Conservation (phyloP, 2,797 vertebrate genomes). For the Pygocentrus nattereri region DNA sequence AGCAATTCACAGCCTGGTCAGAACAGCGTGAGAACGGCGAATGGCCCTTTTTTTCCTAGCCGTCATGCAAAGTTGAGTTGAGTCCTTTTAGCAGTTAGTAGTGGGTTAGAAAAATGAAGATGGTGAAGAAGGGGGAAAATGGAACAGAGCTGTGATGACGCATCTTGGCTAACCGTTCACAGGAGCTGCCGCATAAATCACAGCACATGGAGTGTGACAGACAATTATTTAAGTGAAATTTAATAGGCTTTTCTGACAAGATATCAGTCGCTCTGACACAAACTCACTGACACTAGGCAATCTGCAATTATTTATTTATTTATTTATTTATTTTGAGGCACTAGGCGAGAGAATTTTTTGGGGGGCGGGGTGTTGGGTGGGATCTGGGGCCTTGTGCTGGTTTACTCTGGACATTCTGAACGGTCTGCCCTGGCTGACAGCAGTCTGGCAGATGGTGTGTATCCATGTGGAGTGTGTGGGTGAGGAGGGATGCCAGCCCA, state of each 20-base stretch:
- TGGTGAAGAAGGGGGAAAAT: neutral
- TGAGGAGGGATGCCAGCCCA: constrained; percentile 17
- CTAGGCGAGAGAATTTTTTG: constrained; percentile 43
- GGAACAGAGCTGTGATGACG: neutral
- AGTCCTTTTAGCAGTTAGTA: constrained; percentile 1
- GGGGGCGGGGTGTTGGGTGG: neutral
- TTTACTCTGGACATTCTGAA: constrained; percentile 26
- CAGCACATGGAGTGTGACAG: neutral
- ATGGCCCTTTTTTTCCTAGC: neutral
- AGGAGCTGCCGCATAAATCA: constrained; percentile 27
- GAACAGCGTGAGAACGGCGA: neutral
- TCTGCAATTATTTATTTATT: neutral
- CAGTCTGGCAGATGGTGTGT: constrained; percentile 26
- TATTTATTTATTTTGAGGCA: constrained; percentile 9
- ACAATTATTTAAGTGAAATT: constrained; percentile 42
- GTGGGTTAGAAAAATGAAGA: neutral
- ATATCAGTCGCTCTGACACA: constrained; percentile 11
- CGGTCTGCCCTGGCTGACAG: constrained; percentile 22
- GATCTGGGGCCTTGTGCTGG: constrained; percentile 27
- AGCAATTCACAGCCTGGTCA: constrained; percentile 10
- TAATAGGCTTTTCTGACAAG: constrained; percentile 36
- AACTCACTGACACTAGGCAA: constrained; percentile 14
- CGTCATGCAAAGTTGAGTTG: no score
- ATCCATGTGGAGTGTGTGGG: constrained; percentile 37
- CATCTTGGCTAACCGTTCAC: neutral